phyloP scores from a whole-genome alignment of 2,888 invertebrate species.

The Geophilus truncorum region DNA sequence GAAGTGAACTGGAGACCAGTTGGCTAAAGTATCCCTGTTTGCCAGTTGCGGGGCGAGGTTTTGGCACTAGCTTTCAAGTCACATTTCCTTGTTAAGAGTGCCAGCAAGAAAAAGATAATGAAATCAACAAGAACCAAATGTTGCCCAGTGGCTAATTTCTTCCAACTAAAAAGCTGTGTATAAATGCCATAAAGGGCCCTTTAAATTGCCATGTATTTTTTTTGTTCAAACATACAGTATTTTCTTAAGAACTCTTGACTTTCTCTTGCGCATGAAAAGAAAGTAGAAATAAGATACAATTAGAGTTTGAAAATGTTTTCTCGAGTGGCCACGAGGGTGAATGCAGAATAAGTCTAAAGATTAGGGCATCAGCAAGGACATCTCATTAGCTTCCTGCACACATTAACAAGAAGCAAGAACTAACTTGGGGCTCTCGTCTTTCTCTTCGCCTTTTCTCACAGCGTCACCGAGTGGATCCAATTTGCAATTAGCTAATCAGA shows the following conservation, averaged over 20 bases:
- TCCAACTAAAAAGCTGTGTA: not conserved
- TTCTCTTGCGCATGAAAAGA: not conserved
- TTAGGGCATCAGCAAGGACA: not conserved
- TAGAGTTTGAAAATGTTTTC: not conserved
- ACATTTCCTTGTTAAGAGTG: not conserved
- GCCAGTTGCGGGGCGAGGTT: not conserved
- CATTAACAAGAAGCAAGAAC: conserved; percentile 4
- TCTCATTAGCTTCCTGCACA: not conserved
- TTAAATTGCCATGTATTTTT: not conserved
- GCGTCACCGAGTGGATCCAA: conserved; percentile 1
- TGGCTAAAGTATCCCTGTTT: conserved; percentile 8
- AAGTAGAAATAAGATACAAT: not conserved
- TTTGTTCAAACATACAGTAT: not conserved
- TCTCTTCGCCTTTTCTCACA: not conserved
- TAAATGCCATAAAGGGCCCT: not conserved
- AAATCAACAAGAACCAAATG: conserved; percentile 18
- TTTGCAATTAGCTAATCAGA: conserved; percentile 25
- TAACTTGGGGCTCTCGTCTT: conserved; percentile 13
- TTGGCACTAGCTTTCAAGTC: not conserved
- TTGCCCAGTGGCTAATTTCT: conserved; percentile 18
- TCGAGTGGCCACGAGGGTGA: conserved; percentile 9
- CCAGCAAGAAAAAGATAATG: conserved; percentile 9
- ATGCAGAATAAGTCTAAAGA: not conserved
- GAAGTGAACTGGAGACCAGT: not conserved
- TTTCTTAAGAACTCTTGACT: not conserved